phyloP scores from a whole-genome alignment of 2,888 invertebrate species.

The Stenolophus ochropezus region DNA sequence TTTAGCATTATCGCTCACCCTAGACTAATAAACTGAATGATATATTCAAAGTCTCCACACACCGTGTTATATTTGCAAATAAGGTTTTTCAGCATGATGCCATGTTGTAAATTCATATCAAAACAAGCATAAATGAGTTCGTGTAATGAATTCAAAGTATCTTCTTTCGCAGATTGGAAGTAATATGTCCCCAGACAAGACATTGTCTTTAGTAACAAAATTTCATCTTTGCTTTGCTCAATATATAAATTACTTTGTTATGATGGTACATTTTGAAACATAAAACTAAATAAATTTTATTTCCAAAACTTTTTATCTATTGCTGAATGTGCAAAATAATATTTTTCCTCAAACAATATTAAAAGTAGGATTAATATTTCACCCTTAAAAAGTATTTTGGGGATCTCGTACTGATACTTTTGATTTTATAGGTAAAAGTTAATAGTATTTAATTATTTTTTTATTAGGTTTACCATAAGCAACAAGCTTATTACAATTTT shows the following conservation, averaged over 20 bases:
- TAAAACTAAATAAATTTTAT: neutral
- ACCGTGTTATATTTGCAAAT: neutral
- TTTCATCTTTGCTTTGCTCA: neutral
- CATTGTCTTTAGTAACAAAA: neutral
- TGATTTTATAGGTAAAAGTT: too few species aligned
- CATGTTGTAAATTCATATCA: constrained; percentile 34
- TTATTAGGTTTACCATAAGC: too few species aligned
- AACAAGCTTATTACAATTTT: too few species aligned
- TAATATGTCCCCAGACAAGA: neutral
- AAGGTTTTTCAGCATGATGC: neutral
- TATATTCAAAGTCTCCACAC: neutral
- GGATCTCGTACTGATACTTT: too few species aligned
- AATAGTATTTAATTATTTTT: too few species aligned
- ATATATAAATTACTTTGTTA: neutral
- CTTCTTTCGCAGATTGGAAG: neutral
- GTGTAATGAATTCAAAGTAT: constrained; percentile 9
- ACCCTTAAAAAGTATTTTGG: too few species aligned
- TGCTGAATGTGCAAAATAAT: too few species aligned
- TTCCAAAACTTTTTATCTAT: neutral
- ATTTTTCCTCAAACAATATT: too few species aligned
- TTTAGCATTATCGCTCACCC: constrained; percentile 35
- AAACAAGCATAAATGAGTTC: constrained; percentile 21
- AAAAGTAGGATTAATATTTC: too few species aligned
- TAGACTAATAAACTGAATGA: constrained; percentile 20
- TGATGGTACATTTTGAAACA: neutral